These are phyloP conservation scores for Gonocerus acuteangulatus DNA, from an alignment of 2,888 invertebrate genomes.

Conservation along the genomic window DNA sequence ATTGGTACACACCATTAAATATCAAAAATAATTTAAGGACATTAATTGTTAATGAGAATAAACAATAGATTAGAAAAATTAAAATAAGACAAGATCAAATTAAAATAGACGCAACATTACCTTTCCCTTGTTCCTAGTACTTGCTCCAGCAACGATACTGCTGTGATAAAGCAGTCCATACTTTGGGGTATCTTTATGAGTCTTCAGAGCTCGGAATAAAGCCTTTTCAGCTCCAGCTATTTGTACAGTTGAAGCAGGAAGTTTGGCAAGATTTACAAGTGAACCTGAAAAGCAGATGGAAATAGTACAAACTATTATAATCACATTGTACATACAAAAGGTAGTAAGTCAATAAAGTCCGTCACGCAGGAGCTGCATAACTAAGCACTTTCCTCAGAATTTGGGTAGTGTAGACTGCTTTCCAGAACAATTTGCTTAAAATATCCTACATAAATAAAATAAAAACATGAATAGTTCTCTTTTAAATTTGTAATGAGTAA, in stretches of 20 bases:
- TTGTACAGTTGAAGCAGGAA: constrained; percentile 95
- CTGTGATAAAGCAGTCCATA: constrained; percentile 98
- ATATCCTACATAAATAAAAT: too few species aligned
- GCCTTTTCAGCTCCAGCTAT: constrained; percentile 98
- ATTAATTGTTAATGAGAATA: not conserved
- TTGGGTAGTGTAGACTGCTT: too few species aligned
- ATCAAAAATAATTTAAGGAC: not conserved
- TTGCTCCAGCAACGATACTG: constrained; percentile 81
- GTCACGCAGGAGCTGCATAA: too few species aligned
- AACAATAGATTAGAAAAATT: not conserved
- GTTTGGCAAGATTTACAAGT: constrained; percentile 89
- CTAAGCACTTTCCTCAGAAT: too few species aligned
- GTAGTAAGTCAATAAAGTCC: not conserved
- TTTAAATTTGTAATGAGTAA: too few species aligned
- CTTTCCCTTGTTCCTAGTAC: constrained; percentile 80
- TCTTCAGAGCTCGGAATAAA: constrained; percentile 90
- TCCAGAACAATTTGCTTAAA: too few species aligned
- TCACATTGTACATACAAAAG: not conserved
- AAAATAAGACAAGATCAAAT: too few species aligned
- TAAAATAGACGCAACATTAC: too few species aligned
- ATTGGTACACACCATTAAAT: not conserved
- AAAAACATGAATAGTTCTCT: too few species aligned
- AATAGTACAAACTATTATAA: not conserved
- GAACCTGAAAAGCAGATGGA: constrained; percentile 53
- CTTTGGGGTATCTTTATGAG: constrained; percentile 96